Evolutionary conservation across 2,888 invertebrate species (phyloP), one percentile per base, ranked within the genome.

Genomic region (Subacronicta megacephala): DNA sequence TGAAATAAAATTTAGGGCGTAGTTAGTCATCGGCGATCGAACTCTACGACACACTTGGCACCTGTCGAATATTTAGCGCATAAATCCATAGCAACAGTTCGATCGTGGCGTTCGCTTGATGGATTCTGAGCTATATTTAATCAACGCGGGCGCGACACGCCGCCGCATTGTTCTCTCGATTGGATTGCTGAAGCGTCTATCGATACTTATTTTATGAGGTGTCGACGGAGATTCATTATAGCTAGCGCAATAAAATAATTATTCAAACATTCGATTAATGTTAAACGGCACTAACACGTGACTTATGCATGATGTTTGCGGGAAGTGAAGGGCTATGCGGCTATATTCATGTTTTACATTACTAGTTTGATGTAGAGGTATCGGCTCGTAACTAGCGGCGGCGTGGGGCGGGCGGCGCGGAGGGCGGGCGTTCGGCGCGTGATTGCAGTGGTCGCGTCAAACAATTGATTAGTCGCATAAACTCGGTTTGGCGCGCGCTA

Each of bases 391-490:
- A 40, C 49, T 53, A 59, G 53, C 42, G 38, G 53, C 41, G 38
- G 47, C 41, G 61, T 38, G 50, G 45, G 72, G 69, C 60, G 65
- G 75, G 71, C 72, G 79, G 68, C 43, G 63, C 37, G 72, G 70
- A 50, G 75, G 78, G 77, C 77, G 77, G 75, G 72, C 71, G 76
- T 80, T 78, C 78, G 82, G 87, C 87, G 84, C 90, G 91, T 93
- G 93, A 93, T 93, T 93, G 93, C 92, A 84, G 80, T 83, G 90
- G 91, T 91, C 92, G 91, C 93, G 92, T 93, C 94, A 93, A 94
- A 93, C 94, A 94, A 93, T 93, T 94, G 94, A 93, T 94, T 94
- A 94, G 93, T 93, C 90, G 92, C 92, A 93, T 94, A 93, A 93
- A 94, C 92, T 93, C 90, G 91, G 93, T 93, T 94, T 93, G 93